These are phyloP conservation scores for Cerceris rybyensis DNA, from an alignment of 2,888 invertebrate species.

Conservation along the genomic window DNA sequence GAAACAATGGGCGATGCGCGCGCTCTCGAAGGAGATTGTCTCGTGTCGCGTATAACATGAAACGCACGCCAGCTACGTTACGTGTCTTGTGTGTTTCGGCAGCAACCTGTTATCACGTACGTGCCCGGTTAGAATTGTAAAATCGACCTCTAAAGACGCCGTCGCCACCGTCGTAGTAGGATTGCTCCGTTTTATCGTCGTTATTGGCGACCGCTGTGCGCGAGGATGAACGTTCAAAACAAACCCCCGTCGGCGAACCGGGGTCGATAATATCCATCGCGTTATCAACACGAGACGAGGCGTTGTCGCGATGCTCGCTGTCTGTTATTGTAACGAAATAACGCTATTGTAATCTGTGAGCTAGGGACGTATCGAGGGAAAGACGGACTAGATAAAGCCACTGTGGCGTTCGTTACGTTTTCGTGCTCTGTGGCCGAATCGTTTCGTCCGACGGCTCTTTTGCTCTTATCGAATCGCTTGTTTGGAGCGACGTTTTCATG, in stretches of 20 bases:
- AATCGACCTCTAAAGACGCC: slow-evolving; percentile 32
- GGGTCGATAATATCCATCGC: slow-evolving; percentile 64
- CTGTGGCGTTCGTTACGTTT: not conserved
- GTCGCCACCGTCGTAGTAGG: slow-evolving; percentile 41
- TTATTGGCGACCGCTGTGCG: slow-evolving; percentile 62
- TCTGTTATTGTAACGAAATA: not conserved
- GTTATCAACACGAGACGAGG: slow-evolving; percentile 58
- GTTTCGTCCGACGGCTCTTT: not conserved
- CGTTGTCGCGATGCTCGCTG: slow-evolving; percentile 52
- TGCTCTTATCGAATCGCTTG: slow-evolving; percentile 22
- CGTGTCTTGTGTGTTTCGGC: slow-evolving; percentile 36
- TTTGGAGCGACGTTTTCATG: slow-evolving; percentile 42
- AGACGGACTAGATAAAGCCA: not conserved
- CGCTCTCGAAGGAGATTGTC: slow-evolving; percentile 54
- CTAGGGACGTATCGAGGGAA: not conserved
- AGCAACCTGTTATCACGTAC: slow-evolving; percentile 61
- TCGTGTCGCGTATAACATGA: slow-evolving; percentile 44
- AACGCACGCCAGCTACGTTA: slow-evolving; percentile 29
- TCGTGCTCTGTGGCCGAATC: not conserved
- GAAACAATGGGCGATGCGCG: slow-evolving; percentile 66
- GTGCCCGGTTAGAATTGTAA: slow-evolving; percentile 14
- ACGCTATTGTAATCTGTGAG: not conserved
- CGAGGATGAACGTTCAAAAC: slow-evolving; percentile 62
- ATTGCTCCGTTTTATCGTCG: slow-evolving; percentile 35
- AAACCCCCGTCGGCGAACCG: slow-evolving; percentile 52